These are phyloP conservation scores for Oophaga pumilio DNA, from an alignment of 2,113 vertebrate species.

Conservation along the genomic window DNA sequence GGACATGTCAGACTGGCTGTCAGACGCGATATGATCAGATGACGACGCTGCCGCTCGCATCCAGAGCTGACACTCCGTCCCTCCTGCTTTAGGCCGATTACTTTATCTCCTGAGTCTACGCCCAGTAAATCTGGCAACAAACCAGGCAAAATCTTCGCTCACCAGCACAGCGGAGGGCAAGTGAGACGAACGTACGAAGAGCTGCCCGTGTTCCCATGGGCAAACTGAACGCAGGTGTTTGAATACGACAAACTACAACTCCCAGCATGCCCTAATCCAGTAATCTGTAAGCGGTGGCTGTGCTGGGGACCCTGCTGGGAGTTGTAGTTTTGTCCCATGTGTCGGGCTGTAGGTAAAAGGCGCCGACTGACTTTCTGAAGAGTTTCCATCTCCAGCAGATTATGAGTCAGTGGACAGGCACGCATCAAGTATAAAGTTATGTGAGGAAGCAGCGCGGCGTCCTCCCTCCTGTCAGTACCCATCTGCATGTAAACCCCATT, in stretches of 20 bases:
- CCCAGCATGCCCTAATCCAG: background rate
- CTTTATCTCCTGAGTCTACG: background rate
- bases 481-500: conserved; percentile 11
- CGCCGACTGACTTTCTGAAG: background rate
- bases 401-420: conserved; percentile 29
- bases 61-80: background rate
- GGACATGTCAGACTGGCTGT: too few species aligned
- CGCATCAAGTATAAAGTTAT: conserved; percentile 20
- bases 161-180: background rate
- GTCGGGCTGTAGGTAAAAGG: background rate
- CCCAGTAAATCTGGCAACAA: background rate
- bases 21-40: too few species aligned
- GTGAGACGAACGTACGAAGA: background rate
- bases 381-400: background rate
- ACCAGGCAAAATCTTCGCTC: background rate
- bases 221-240: background rate
- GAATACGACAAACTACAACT: background rate
- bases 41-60: background rate
- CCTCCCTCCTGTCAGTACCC: background rate
- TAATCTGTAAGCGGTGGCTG: background rate
- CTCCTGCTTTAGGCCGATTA: background rate
- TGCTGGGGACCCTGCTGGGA: background rate
- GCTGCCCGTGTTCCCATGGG: too few species aligned
- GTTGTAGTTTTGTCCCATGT: background rate
- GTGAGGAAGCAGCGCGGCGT: background rate